Base-by-base conservation (phyloP, 2,888 invertebrate genomes). In the Melieria omissa region DNA sequence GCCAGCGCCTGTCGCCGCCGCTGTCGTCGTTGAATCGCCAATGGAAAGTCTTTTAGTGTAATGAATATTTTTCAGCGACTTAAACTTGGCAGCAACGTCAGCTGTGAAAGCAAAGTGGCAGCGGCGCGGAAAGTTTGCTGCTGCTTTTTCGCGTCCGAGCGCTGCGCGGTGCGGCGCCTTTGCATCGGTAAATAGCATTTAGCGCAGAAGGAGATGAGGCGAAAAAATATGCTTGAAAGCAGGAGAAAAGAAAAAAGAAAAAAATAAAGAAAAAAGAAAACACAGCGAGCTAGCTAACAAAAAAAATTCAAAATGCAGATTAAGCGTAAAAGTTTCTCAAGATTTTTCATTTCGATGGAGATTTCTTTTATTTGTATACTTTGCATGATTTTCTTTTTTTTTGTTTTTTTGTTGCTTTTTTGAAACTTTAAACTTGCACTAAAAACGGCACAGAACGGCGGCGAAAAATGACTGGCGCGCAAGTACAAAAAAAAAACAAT, bases 51-150 rank as follows among this genome's bases (percentile, higher is more conserved):
- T 70, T 70, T 70, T 74, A 72, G 46, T 67, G 65, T 72, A 74
- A 74, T 74, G 74, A 74, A 74, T 74, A 74, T 74, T 70, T 74
- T 74, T 72, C 66, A 72, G 72, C 61, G 70, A 67, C 70, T 70
- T 70, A 49, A 55, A 10, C 29, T 55, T 55, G 47, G 42, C 29
- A 62, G 45, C 45, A 14, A 44, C 9, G 45, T 47, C 29, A 46
- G 41, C 42, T 44, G 54, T 29, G 45, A 67, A 71, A 66, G 57
- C 61, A 47, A 64, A 29, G 52, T 47, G 6, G 67, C 41, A 57
- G 47, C 45, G 60, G 47, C 57, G 62, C 10, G 49, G 46, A 57
- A 55, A 70, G 52, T 62, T 62, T 69, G 52, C 54, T 60, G 46
- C 44, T 29, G 52, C n/a, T 49, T 49, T 49, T 10, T 49, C n/a